Conservation (phyloP, 35 echinoderm and acorn worm genomes). For the Lytechinus variegatus region DNA sequence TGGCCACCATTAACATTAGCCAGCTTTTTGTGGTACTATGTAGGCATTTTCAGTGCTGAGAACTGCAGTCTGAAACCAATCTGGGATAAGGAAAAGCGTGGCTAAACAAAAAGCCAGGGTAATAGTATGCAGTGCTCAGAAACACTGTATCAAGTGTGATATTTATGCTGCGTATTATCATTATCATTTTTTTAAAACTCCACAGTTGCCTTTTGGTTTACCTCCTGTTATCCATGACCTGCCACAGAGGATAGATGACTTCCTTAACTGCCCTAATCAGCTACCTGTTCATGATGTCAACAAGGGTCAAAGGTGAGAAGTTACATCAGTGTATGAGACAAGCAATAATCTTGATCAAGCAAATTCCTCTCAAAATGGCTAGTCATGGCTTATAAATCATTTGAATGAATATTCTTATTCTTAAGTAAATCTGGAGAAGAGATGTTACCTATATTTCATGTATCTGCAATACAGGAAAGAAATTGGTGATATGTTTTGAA, state of each 20-base stretch:
- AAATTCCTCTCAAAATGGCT: not conserved
- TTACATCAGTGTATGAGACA: not conserved
- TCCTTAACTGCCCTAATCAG: constrained; percentile 62
- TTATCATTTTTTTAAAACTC: not conserved
- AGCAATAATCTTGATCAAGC: not conserved
- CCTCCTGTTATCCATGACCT: constrained; percentile 76
- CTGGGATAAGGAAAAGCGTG: too few relatives aligned
- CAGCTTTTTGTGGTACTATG: too few relatives aligned
- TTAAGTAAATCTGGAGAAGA: not conserved
- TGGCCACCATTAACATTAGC: too few relatives aligned
- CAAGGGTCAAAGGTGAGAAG: constrained; percentile 67
- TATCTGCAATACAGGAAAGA: not conserved
- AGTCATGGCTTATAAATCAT: not conserved
- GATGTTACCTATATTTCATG: not conserved
- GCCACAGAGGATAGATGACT: constrained; percentile 42
- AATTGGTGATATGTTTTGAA: too few relatives aligned
- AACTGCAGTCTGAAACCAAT: too few relatives aligned
- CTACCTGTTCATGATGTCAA: constrained; percentile 71
- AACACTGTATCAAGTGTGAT: not conserved
- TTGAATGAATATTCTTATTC: not conserved
- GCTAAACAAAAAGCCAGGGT: too few relatives aligned
- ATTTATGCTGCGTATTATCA: not conserved
- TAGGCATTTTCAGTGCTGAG: too few relatives aligned
- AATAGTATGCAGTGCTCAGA: not conserved
- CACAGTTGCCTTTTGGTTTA: constrained; percentile 78